Evolutionary conservation across 2,113 vertebrate genomes (phyloP).

Genomic region (Platysternon megacephalum): DNA sequence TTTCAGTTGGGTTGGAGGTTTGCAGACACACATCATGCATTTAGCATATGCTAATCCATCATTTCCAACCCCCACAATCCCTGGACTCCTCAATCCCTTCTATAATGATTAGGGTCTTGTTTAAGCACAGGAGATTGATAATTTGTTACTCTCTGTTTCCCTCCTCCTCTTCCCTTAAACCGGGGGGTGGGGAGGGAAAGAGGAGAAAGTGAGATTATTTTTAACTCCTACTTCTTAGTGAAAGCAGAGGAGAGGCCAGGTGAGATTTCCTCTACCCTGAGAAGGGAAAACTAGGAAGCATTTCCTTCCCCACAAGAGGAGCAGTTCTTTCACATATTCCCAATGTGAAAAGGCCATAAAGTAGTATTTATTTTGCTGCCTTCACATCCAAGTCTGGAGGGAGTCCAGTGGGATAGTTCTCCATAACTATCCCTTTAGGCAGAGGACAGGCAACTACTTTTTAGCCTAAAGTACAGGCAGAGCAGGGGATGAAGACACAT

Average conservation of each 20-base stretch:
- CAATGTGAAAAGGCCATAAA: background rate
- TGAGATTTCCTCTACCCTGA: background rate
- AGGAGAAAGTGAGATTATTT: background rate
- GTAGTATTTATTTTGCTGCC: background rate
- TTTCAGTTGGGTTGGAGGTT: background rate
- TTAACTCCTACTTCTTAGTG: background rate
- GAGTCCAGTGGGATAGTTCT: background rate
- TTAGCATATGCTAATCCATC: background rate
- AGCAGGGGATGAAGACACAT: background rate
- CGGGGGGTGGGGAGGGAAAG: accelerated
- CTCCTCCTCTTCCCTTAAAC: background rate
- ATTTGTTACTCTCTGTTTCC: background rate
- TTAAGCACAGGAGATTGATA: background rate
- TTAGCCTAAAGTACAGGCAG: background rate
- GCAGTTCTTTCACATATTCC: background rate
- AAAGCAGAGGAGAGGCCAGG: background rate
- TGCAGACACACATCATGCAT: background rate
- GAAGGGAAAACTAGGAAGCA: background rate
- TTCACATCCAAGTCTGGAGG: background rate
- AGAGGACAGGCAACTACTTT: background rate
- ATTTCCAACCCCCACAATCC: background rate
- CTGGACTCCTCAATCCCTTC: background rate
- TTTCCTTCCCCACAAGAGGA: background rate
- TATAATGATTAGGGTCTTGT: background rate
- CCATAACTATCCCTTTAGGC: background rate